Percentiles rank a stretch among this genome's conserved stretches.
Conservation (phyloP, 2,113 vertebrate species). For the Siphamia tubifer region DNA sequence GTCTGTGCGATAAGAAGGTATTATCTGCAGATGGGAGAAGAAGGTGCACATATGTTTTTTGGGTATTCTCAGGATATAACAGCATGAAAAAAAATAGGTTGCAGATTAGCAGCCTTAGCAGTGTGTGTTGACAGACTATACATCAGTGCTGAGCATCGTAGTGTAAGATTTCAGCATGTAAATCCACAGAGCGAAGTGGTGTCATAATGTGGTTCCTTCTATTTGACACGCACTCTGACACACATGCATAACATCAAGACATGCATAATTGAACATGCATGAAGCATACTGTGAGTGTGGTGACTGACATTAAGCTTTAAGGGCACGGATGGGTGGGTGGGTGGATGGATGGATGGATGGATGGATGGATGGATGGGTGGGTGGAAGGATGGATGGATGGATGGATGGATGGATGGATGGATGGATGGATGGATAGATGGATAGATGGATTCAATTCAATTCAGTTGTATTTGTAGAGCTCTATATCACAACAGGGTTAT, state of each 20-base stretch:
- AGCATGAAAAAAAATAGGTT: conserved; percentile 1
- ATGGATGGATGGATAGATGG: too few relatives aligned
- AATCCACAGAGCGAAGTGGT: conserved; percentile 13
- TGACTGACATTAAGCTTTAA: conserved; percentile 61
- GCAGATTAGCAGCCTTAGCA: conserved; percentile 16
- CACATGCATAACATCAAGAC: conserved; percentile 10
- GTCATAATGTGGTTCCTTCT: conserved; percentile 4
- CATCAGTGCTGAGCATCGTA: neutral
- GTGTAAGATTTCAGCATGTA: neutral
- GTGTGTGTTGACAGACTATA: neutral
- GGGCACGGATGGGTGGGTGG: conserved; percentile 64
- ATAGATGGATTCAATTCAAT: too few relatives aligned
- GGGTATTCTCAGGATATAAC: neutral
- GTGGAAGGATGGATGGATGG: conserved; percentile 46
- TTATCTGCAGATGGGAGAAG: neutral
- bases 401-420: too few relatives aligned
- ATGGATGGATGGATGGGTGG: too few relatives aligned
- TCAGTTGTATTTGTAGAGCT: too few relatives aligned
- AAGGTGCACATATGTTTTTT: neutral
- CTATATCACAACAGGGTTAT: too few relatives aligned
- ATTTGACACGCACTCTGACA: neutral
- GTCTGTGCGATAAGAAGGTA: neutral
- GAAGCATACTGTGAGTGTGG: conserved; percentile 41
- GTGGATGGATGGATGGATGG: too few relatives aligned
- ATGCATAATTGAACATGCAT: conserved; percentile 50